phyloP scores from a whole-genome alignment of 1,140 invertebrate genomes.

The Ceratina japonica region DNA sequence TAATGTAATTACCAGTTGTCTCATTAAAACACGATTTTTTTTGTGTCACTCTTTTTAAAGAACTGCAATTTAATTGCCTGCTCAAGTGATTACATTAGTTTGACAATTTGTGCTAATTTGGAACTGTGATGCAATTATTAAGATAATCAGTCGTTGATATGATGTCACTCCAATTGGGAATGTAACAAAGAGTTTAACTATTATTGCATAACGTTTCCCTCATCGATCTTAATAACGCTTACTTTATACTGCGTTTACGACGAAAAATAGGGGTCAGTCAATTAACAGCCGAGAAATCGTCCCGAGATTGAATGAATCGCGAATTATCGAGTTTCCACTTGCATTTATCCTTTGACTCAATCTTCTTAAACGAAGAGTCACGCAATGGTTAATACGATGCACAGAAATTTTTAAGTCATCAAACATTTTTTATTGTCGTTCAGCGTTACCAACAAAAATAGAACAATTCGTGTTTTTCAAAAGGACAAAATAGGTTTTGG shows the following conservation, averaged over 20 bases:
- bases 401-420: no score
- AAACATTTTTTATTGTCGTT: no score
- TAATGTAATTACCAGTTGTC: no score
- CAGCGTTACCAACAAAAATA: no score
- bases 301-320: not conserved
- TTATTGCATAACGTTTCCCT: constrained; percentile 37
- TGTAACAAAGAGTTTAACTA: constrained; percentile 33
- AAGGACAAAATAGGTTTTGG: no score
- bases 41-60: no score
- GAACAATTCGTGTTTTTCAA: no score
- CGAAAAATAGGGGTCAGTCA: not conserved
- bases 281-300: constrained; percentile 11
- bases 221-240: constrained; percentile 39
- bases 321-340: not conserved
- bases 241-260: not conserved
- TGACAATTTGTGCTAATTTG: not conserved
- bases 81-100: no score
- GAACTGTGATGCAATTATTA: constrained; percentile 8
- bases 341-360: not conserved
- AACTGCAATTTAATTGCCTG: no score
- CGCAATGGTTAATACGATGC: no score
- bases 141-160: constrained; percentile 30
- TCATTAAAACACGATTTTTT: no score
- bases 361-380: not conserved
- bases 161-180: constrained; percentile 44